Percentiles rank a stretch among this genome's conserved stretches.
Conservation (phyloP, 2,797 vertebrate species). For the Allobates femoralis region DNA sequence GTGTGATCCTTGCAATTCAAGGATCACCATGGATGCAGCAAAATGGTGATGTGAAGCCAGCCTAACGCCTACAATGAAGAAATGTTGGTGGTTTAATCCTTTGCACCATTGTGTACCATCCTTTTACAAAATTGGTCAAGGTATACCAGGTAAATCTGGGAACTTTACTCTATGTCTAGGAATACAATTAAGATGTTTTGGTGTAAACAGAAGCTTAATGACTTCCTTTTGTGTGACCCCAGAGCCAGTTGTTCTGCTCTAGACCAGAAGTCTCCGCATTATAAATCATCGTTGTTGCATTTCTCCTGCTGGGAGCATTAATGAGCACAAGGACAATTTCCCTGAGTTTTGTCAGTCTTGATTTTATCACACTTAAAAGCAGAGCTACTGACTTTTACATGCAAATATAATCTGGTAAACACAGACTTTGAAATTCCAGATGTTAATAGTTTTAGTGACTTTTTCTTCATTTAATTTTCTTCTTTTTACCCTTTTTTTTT, state of each 20-base stretch:
- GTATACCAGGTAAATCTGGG: background rate
- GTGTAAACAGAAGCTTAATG: constrained; percentile 57
- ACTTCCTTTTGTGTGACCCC: constrained; percentile 53
- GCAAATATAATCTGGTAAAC: background rate
- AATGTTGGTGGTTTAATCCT: background rate
- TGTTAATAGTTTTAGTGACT: background rate
- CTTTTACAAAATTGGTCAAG: constrained; percentile 21
- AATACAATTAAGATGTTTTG: constrained; percentile 36
- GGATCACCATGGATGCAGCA: no score
- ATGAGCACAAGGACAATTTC: constrained; percentile 19
- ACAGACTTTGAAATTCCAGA: background rate
- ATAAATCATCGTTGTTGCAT: background rate
- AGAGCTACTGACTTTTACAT: background rate
- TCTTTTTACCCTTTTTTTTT: background rate
- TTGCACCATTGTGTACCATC: background rate
- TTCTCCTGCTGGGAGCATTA: constrained; percentile 30
- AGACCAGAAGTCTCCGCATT: constrained; percentile 51
- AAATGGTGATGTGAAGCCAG: no score
- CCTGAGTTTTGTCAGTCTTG: background rate
- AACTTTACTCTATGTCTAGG: constrained; percentile 6
- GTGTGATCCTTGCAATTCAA: no score
- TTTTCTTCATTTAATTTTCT: background rate
- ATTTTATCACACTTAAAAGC: constrained; percentile 1
- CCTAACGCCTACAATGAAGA: background rate
- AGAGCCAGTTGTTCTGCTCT: constrained; percentile 32